Evolutionary conservation across 2,113 vertebrate species (phyloP).

Genomic region (Kobus ellipsiprymnus): DNA sequence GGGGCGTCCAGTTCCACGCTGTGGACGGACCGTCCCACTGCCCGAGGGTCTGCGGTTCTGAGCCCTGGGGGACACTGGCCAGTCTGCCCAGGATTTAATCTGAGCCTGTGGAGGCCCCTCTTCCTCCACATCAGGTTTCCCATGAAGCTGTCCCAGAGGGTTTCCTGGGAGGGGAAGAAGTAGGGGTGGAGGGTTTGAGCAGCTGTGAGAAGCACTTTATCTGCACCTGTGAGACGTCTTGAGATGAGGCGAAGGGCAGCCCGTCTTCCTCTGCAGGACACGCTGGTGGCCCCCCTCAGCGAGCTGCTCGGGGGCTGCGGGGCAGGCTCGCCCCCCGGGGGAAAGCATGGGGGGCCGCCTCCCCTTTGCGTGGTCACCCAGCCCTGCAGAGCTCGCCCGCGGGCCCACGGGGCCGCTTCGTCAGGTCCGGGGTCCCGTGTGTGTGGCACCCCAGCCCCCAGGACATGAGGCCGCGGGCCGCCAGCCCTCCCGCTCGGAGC

Average conservation of each 20-base stretch:
- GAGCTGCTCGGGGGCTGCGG: too few relatives aligned
- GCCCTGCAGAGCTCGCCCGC: rapidly evolving
- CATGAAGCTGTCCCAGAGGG: neutral
- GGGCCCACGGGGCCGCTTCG: neutral
- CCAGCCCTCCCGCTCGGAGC: neutral
- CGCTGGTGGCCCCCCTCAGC: rapidly evolving
- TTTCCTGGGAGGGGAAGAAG: rapidly evolving
- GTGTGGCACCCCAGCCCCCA: rapidly evolving
- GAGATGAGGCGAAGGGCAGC: too few relatives aligned
- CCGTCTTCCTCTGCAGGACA: too few relatives aligned
- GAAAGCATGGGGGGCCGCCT: neutral
- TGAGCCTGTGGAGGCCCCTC: neutral
- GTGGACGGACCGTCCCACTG: too few relatives aligned
- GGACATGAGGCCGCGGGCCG: rapidly evolving
- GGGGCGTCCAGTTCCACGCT: neutral
- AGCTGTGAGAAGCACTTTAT: neutral
- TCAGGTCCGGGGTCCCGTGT: neutral
- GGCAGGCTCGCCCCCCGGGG: rapidly evolving
- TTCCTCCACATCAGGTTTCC: neutral
- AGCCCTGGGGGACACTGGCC: rapidly evolving
- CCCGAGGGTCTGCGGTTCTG: rapidly evolving
- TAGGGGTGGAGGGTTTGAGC: rapidly evolving
- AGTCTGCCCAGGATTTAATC: rapidly evolving
- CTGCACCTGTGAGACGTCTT: neutral
- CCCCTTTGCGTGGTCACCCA: neutral